These are phyloP conservation scores for Ifrita kowaldi DNA, from an alignment of 2,113 vertebrate genomes.

Conservation along the genomic window DNA sequence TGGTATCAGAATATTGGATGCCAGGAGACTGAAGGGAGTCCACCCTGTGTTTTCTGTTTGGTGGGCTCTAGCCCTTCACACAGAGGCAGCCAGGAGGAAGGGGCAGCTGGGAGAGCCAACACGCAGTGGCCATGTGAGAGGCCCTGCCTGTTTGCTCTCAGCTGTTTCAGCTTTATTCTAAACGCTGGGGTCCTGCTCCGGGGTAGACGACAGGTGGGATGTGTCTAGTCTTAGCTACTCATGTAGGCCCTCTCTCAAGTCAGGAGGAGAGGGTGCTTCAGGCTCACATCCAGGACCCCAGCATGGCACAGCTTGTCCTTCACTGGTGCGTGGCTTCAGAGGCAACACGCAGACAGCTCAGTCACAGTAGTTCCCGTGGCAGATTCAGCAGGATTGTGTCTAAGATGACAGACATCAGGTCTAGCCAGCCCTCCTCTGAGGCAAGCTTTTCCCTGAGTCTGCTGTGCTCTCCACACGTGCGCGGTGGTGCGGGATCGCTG, in stretches of 20 bases:
- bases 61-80: background rate
- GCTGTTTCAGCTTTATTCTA: background rate
- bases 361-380: background rate
- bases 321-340: background rate
- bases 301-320: background rate
- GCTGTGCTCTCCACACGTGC: accelerated
- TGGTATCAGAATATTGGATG: background rate
- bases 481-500: accelerated
- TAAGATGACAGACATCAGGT: background rate
- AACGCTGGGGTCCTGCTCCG: background rate
- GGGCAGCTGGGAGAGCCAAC: background rate
- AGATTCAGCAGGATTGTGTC: background rate
- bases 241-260: background rate
- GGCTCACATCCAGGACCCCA: background rate
- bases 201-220: background rate
- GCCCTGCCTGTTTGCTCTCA: background rate
- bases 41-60: background rate
- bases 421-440: background rate
- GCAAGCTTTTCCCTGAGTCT: too few relatives aligned
- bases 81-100: background rate
- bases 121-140: accelerated
- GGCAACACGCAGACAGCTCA: accelerated
- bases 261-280: background rate
- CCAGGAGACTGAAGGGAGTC: background rate
- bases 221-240: background rate